These are phyloP conservation scores for Phoxinus dragarum DNA, from an alignment of 2,797 vertebrate species.

Conservation along the genomic window DNA sequence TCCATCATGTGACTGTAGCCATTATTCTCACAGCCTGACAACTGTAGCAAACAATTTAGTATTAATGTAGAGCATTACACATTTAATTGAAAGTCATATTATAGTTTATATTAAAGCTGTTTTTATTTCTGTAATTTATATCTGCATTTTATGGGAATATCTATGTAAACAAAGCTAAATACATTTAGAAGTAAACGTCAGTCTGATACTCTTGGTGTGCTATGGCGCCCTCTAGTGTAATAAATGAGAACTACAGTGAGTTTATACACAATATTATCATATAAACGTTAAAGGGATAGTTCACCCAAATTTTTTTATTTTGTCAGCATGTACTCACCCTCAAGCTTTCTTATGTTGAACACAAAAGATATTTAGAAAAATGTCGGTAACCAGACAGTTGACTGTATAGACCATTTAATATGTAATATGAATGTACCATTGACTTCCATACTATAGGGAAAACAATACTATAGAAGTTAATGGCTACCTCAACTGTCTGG, in stretches of 20 bases:
- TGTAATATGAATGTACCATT: too few species aligned
- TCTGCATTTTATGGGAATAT: neutral
- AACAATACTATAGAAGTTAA: neutral
- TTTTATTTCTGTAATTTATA: neutral
- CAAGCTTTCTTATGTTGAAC: neutral
- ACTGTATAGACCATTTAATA: too few species aligned
- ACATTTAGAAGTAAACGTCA: neutral
- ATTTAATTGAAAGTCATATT: neutral
- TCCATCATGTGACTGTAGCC: constrained; percentile 83
- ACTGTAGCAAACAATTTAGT: constrained; percentile 63
- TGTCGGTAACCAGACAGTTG: neutral
- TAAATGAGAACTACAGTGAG: neutral
- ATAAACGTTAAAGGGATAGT: neutral
- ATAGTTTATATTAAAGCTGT: neutral
- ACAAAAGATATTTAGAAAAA: neutral
- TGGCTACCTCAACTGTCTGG: neutral
- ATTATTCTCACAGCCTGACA: constrained; percentile 82
- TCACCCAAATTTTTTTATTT: neutral
- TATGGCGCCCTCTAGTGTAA: constrained; percentile 17
- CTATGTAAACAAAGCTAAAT: neutral
- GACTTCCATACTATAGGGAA: neutral
- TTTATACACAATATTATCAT: neutral
- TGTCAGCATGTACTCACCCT: neutral
- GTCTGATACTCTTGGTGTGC: neutral
- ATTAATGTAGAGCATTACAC: neutral